These are phyloP conservation scores for Diogma glabrata DNA, from an alignment of 2,888 invertebrate species.

Conservation along the genomic window DNA sequence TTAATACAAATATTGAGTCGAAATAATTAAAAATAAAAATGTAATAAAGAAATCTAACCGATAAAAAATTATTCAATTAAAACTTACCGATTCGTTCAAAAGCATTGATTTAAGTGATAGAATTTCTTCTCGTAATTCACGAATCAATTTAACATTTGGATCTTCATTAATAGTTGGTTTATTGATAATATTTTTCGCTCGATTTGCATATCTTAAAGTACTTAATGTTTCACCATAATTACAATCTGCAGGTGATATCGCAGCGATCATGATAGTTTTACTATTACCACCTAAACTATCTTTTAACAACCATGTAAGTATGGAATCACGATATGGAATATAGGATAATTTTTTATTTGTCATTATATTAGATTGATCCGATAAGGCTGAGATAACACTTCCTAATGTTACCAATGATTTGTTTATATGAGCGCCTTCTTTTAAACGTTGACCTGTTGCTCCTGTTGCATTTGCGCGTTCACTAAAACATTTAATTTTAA, in stretches of 20 bases:
- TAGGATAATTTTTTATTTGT: conserved; percentile 46
- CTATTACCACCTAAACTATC: conserved; percentile 84
- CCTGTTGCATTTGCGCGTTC: conserved; percentile 83
- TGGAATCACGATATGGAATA: conserved; percentile 81
- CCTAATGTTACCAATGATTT: conserved; percentile 81
- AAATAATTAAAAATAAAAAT: no score
- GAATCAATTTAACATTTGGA: conserved; percentile 74
- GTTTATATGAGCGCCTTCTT: conserved; percentile 84
- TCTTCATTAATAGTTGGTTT: conserved; percentile 86
- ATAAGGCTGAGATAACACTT: conserved; percentile 76
- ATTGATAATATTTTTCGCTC: conserved; percentile 84
- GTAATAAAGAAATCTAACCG: no score
- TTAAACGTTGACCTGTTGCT: conserved; percentile 79
- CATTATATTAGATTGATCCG: conserved; percentile 49
- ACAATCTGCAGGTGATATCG: conserved; percentile 68
- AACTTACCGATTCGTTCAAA: conserved; percentile 50
- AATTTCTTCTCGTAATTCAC: conserved; percentile 76
- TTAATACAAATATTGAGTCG: no score
- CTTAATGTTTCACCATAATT: conserved; percentile 81
- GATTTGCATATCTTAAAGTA: conserved; percentile 75
- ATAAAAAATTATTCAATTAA: conserved; percentile 6
- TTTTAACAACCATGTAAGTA: conserved; percentile 77
- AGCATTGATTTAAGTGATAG: conserved; percentile 66
- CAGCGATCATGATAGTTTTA: conserved; percentile 86
- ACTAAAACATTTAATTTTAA: conserved; percentile 36